Conservation (phyloP, 2,888 invertebrate species). For the Cerastis leucographa region DNA sequence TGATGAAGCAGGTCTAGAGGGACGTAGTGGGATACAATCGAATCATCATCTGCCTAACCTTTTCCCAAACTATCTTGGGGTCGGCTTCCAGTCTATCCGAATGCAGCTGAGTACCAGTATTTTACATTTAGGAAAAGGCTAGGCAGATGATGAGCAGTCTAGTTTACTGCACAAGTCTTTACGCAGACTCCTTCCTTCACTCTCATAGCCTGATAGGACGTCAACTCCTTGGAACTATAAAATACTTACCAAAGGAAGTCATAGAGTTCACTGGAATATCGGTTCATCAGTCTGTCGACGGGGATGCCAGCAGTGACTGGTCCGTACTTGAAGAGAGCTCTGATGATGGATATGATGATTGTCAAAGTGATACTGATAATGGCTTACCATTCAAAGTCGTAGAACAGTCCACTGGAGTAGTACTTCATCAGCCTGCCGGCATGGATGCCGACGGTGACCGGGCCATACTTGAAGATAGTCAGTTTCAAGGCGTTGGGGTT, state of each 20-base stretch:
- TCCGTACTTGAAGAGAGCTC: slow-evolving; percentile 71
- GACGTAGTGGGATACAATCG: background rate
- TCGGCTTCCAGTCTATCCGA: too few relatives aligned
- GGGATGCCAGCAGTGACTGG: slow-evolving; percentile 71
- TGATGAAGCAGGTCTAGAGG: slow-evolving; percentile 1
- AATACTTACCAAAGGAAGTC: slow-evolving; percentile 71
- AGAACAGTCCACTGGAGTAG: slow-evolving; percentile 76
- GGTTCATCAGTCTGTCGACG: slow-evolving; percentile 54
- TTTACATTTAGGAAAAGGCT: too few relatives aligned
- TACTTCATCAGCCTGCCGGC: slow-evolving; percentile 58
- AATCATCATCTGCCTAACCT: too few relatives aligned
- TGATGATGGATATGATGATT: too few relatives aligned
- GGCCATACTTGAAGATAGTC: slow-evolving; percentile 76
- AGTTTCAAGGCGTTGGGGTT: slow-evolving; percentile 74
- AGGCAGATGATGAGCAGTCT: too few relatives aligned
- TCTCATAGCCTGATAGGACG: background rate
- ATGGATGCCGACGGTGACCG: slow-evolving; percentile 71
- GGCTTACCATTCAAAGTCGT: slow-evolving; percentile 73
- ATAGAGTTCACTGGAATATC: slow-evolving; percentile 74
- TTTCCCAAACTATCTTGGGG: too few relatives aligned
- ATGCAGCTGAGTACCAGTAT: too few relatives aligned
- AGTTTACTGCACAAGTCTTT: background rate
- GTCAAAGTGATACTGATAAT: too few relatives aligned
- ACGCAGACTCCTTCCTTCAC: background rate
- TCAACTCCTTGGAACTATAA: background rate